Base-by-base conservation (phyloP, 1,140 invertebrate genomes). In the Brachionus angularis region DNA sequence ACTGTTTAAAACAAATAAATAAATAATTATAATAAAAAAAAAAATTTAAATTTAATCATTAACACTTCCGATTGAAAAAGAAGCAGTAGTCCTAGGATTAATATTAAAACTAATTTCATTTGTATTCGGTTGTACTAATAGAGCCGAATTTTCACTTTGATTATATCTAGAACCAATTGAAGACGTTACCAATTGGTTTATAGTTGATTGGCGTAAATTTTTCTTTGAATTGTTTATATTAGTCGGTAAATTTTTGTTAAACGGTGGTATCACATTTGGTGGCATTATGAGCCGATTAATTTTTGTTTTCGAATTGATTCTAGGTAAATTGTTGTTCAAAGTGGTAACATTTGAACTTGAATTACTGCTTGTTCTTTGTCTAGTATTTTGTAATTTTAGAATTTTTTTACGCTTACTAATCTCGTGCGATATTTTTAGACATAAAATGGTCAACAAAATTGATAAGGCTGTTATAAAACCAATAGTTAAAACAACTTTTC, bases 361-460 rank as follows among this genome's bases (percentile, higher is more conserved):
- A n/a, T 58, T 58, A 1, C 33, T 39, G 23, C 27, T 58, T 39
- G 53, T 23, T 36, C 53, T 52, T 14, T 29, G 21, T 42, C 18
- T 39, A 16, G 18, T 27, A 21, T n/a, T 10, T 16, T 18, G 21
- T 23, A 58, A 23, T 39, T 58, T 58, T 58, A 58, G 18, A 23
- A 39, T 58, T 39, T 58, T 58, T 58, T 58, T 50, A 10, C 42
- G 21, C 12, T 67, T 33, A 5, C n/a, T 27, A 21, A 34, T 67
- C 47, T 46, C 23, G 1, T 16, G 10, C 16, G 62, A 36, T 4
- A 47, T 21, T 67, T 42, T 67, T 29, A 47, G 21, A n/a, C 33
- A 47, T 7, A 67, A 10, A 29, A 67, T 47, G 5, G 62, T 67
- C 18, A 67, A 47, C 34, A 67, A 67, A 47, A 67, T 25, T 46